phyloP scores from a whole-genome alignment of 64 coral and sea anemone species.

The Catalaphyllia jardinei region DNA sequence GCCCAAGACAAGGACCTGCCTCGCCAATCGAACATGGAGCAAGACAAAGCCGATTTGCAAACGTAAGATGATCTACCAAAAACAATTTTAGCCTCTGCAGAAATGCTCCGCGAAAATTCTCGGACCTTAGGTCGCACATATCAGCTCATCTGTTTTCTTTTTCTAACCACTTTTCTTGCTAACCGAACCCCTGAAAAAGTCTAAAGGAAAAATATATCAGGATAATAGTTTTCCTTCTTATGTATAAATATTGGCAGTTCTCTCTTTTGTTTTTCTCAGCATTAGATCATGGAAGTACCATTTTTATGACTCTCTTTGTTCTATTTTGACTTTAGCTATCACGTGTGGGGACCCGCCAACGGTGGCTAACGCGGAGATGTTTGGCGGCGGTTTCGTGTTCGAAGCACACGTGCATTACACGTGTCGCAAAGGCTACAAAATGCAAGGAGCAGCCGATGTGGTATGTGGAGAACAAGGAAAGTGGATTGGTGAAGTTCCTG shows the following conservation, averaged over 20 bases:
- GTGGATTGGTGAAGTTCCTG: slow-evolving; percentile 58
- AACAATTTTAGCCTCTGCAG: too few relatives aligned
- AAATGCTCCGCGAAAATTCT: not conserved
- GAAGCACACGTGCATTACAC: slow-evolving; percentile 31
- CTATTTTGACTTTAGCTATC: slow-evolving; percentile 14
- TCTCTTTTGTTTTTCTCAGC: too few relatives aligned
- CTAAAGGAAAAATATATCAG: too few relatives aligned
- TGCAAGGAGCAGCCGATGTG: slow-evolving; percentile 14
- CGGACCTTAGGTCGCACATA: too few relatives aligned
- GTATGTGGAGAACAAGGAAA: slow-evolving; percentile 49
- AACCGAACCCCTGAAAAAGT: too few relatives aligned
- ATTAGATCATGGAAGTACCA: not conserved
- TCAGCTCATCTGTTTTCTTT: too few relatives aligned
- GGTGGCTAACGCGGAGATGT: slow-evolving; percentile 1
- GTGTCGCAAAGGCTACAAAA: slow-evolving; percentile 40
- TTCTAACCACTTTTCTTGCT: too few relatives aligned
- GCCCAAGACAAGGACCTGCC: slow-evolving; percentile 38
- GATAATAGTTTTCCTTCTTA: too few relatives aligned
- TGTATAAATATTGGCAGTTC: too few relatives aligned
- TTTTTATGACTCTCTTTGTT: not conserved
- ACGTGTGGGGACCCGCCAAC: slow-evolving; percentile 40
- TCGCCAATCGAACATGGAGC: slow-evolving; percentile 58
- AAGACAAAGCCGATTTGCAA: slow-evolving; percentile 49
- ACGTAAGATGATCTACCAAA: slow-evolving; percentile 42
- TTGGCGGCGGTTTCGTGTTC: slow-evolving; percentile 15